Evolutionary conservation across 2,797 vertebrate species (phyloP).

Genomic region (Oreochromis grahami): DNA sequence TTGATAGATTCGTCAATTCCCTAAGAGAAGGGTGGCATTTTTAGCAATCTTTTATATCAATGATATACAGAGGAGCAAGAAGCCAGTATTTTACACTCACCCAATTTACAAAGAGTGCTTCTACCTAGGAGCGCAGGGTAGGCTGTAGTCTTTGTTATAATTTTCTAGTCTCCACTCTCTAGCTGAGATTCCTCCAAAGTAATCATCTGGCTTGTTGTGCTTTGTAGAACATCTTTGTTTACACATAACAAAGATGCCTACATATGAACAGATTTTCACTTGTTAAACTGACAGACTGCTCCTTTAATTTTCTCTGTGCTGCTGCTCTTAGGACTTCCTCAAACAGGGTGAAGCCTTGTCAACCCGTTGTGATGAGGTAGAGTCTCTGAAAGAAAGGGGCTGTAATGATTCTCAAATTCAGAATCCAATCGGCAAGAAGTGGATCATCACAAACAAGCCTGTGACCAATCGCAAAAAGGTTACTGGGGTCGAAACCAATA

Average conservation of each 20-base stretch:
- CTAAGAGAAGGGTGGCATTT: not conserved
- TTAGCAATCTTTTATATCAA: not conserved
- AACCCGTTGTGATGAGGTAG: constrained; percentile 90
- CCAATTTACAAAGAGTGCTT: not conserved
- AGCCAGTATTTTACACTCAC: not conserved
- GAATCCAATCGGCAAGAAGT: constrained; percentile 80
- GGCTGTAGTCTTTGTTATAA: not conserved
- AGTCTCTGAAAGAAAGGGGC: constrained; percentile 84
- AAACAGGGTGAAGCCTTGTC: constrained; percentile 94
- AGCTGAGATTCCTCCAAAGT: not conserved
- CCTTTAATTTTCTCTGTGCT: not conserved
- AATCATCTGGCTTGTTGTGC: not conserved
- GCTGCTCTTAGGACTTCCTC: constrained; percentile 81
- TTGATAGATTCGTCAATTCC: not conserved
- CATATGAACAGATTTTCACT: not conserved
- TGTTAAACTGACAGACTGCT: not conserved
- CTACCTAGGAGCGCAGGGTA: accelerated
- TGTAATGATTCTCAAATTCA: constrained; percentile 81
- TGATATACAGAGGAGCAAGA: not conserved
- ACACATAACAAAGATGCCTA: not conserved
- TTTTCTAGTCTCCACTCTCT: not conserved
- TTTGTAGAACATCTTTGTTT: not conserved
- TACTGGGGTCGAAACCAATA: constrained; percentile 35
- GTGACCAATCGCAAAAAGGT: constrained; percentile 87
- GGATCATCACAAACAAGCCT: constrained; percentile 69